Conservation (phyloP, 2,797 vertebrate genomes). For the Chloroceryle amazona region DNA sequence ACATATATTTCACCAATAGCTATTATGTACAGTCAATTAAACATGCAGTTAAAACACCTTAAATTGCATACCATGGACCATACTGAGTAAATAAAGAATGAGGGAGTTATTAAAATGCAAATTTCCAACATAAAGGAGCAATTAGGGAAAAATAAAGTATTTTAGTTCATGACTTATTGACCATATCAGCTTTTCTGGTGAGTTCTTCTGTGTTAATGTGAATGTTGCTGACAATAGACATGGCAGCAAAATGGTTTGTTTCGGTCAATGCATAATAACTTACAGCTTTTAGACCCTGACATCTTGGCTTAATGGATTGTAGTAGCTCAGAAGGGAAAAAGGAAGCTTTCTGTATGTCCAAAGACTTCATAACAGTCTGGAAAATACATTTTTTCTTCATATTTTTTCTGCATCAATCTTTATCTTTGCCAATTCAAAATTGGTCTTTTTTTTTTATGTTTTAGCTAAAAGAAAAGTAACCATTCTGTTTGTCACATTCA, state of each 20-base stretch:
- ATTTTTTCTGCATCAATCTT: neutral
- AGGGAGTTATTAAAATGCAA: slow-evolving; percentile 58
- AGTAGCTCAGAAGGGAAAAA: neutral
- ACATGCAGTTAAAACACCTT: slow-evolving; percentile 21
- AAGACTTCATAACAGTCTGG: neutral
- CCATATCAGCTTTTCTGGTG: slow-evolving; percentile 8
- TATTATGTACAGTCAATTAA: slow-evolving; percentile 61
- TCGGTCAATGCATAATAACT: neutral
- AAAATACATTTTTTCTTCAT: neutral
- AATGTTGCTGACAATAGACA: neutral
- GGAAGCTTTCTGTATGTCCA: neutral
- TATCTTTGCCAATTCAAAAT: neutral
- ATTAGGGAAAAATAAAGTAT: neutral
- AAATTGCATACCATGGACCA: slow-evolving; percentile 13
- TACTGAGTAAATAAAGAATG: slow-evolving; percentile 66
- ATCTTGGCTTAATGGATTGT: neutral
- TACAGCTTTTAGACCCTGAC: slow-evolving; percentile 1
- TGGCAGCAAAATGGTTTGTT: neutral
- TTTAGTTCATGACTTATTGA: slow-evolving; percentile 23
- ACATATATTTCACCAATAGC: slow-evolving; percentile 25
- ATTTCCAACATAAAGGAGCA: slow-evolving; percentile 30
- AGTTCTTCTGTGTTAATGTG: neutral
- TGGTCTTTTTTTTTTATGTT: neutral
- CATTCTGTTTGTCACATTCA: neutral
- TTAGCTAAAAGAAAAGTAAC: neutral